A percentile compares a stretch with the other conserved stretches of the same genome.
Evolutionary conservation across 1,140 invertebrate genomes (phyloP).

Genomic region (Anastrepha ludens): DNA sequence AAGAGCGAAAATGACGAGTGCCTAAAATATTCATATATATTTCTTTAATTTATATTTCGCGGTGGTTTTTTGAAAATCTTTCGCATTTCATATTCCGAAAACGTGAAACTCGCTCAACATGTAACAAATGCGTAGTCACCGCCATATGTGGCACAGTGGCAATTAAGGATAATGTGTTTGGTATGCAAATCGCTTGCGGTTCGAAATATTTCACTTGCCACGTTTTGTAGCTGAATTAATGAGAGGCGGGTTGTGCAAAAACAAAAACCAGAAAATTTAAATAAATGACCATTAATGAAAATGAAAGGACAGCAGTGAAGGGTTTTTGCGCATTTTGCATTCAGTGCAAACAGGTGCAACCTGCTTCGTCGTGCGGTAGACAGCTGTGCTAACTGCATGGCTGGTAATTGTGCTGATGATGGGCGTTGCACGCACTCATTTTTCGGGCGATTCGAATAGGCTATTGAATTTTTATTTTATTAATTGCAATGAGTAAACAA

Average conservation of each 20-base stretch:
- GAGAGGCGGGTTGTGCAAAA: not conserved
- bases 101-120: not conserved
- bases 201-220: not conserved
- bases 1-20: not conserved
- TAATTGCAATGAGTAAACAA: not conserved
- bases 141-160: not conserved
- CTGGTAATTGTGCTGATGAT: not conserved
- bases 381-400: not conserved
- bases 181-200: constrained; percentile 28
- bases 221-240: not conserved
- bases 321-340: not conserved
- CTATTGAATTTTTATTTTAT: not conserved
- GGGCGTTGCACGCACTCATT: not conserved
- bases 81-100: not conserved
- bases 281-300: constrained; percentile 18
- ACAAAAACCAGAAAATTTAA: not conserved
- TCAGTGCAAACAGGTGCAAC: constrained; percentile 34
- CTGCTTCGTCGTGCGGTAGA: not conserved
- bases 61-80: not conserved
- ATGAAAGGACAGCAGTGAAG: constrained; percentile 5
- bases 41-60: not conserved
- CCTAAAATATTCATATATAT: not conserved
- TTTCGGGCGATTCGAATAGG: not conserved
- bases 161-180: constrained; percentile 49
- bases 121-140: not conserved